These are phyloP conservation scores for Latrodectus geometricus DNA, from an alignment of 1,140 invertebrate genomes.

Conservation along the genomic window DNA sequence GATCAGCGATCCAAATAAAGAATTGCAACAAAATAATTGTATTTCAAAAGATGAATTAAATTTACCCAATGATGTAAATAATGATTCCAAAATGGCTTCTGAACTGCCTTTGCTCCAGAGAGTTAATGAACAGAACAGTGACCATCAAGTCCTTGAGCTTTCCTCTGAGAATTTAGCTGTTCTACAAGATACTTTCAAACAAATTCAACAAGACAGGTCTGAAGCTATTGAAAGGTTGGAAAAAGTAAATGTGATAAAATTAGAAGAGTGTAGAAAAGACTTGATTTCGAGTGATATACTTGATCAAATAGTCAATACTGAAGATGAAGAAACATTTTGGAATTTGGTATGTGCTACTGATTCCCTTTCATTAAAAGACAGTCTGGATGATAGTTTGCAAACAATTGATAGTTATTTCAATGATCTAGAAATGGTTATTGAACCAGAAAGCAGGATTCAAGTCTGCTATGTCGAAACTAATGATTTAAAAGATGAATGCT, in stretches of 20 bases:
- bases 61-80: not conserved
- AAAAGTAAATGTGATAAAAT: constrained; percentile 12
- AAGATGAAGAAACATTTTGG: constrained; percentile 60
- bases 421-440: not conserved
- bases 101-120: constrained; percentile 22
- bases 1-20: constrained; percentile 7
- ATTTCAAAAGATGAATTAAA: not conserved
- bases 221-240: not conserved
- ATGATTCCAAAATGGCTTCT: not conserved
- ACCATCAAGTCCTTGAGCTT: constrained; percentile 29
- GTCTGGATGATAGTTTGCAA: constrained; percentile 43
- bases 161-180: constrained; percentile 42
- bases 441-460: constrained; percentile 12
- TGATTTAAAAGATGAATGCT: constrained; percentile 51
- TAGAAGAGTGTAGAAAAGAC: constrained; percentile 9
- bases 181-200: constrained; percentile 41
- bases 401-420: constrained; percentile 50
- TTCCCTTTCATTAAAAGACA: constrained; percentile 21
- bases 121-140: not conserved
- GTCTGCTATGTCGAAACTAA: constrained; percentile 14
- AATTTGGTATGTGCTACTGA: constrained; percentile 48
- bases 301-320: constrained; percentile 37
- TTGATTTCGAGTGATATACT: constrained; percentile 24
- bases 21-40: constrained; percentile 7
- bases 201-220: not conserved